Base-by-base conservation (phyloP, 2,797 vertebrate genomes). In the Betta splendens region DNA sequence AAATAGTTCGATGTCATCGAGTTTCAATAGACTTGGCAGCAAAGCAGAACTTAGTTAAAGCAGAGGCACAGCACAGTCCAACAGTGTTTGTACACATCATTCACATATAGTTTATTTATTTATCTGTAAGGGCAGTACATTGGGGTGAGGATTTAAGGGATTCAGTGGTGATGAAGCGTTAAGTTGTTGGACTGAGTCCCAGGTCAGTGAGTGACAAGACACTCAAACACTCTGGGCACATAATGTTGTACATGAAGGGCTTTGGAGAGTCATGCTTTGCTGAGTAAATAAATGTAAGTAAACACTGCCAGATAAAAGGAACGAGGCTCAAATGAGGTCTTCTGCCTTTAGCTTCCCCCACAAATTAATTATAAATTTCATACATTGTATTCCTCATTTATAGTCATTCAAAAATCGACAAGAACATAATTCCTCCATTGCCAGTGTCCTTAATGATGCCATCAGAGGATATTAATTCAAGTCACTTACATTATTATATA, bases 1-100 rank as follows among this genome's bases (percentile, higher is more conserved):
- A 72, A 79, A 80, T 60, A 64, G 62, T 60, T 80, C 33, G 51
- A 75, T 72, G 75, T 83, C 46, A 72, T 72, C 16, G 15, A n/a
- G 44, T 69, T 61, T 79, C 58, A 69, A 79, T 57, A 26, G 62
- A 67, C 33, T 71, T 75, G 73, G 70, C 84, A 77, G 58, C 46
- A 42, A 25, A 61, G 57, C 20, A 37, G 25, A 47, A 23, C 20
- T 53, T 37, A 36, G 29, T 43, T 25, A 39, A n/a, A 36, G 37
- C 21, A 26, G 26, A 31, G 23, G 46, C 75, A 39, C 25, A 21
- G 38, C 9, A 49, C 57, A 64, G 50, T 21, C 63, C 37, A 31
- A 23, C 50, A 7, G 38, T 35, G 49, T 57, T 64, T 62, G 47
- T 35, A 40, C 20, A 50, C 23, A 52, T 54, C 54, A 73, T 55